Base-by-base conservation (phyloP, 2,888 invertebrate species). In the Eupithecia exiguata region DNA sequence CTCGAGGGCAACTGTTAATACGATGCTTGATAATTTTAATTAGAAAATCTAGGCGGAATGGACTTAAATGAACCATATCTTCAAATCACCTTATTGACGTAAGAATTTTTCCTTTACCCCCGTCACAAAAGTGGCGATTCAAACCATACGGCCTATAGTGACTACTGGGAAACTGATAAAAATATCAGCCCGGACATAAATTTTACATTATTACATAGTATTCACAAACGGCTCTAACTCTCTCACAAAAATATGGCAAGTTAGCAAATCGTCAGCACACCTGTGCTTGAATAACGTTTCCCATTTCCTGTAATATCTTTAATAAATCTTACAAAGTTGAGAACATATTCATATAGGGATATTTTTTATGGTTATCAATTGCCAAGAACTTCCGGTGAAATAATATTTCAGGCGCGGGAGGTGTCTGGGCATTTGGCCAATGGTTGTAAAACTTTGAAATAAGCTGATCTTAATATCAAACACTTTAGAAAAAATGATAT, bases 191-290 rank as follows among this genome's bases (percentile, higher is more conserved):
- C 16, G 5, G 66, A 18, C 25, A 43, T 66, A 66, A 66, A 38
- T 36, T 49, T 40, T 25, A 72, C 72, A 71, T 75, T 78, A 74
- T 80, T 77, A 78, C 43, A 71, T 43, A 77, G 58, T 74, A 79
- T 82, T 78, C 69, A 77, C 69, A 76, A 82, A 86, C 86, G 81
- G 84, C 86, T 80, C 86, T 82, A 88, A 88, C 92, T 92, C 92
- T 92, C 86, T 83, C 84, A 87, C 89, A 90, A 92, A 93, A 93
- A 93, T 93, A 92, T 90, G 87, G 89, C 91, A 86, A 92, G 87
- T 92, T 94, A 92, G 94, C 93, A 91, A 91, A 93, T 93, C 89
- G 92, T 92, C 92, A 90, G 91, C 88, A 87, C 94, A 94, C 93
- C 93, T 94, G 94, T 86, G 91, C 88, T 78, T 92, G 94, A 94